Percentiles rank a stretch among this genome's conserved stretches.
Evolutionary conservation across 2,797 vertebrate genomes (phyloP).

Genomic region (Mus caroli): DNA sequence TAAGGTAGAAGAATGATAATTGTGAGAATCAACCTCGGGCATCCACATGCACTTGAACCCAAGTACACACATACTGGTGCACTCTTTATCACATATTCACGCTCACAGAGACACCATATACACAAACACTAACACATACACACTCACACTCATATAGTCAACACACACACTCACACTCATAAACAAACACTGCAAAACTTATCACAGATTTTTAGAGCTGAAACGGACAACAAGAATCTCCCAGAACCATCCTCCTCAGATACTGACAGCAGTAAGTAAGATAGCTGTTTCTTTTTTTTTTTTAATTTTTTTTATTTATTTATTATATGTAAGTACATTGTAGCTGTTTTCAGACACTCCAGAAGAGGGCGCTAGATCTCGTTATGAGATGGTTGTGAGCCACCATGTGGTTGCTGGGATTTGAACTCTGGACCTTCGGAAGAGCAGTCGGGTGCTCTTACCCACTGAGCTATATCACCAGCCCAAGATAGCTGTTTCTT

Average conservation of each 20-base stretch:
- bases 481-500: background rate
- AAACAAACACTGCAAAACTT: background rate
- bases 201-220: background rate
- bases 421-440: too few relatives aligned
- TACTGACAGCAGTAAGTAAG: background rate
- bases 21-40: background rate
- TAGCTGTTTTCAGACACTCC: too few relatives aligned
- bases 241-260: background rate
- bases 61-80: too few relatives aligned
- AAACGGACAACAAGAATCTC: background rate
- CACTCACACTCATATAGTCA: background rate
- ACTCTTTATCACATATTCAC: background rate
- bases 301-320: too few relatives aligned
- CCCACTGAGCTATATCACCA: too few relatives aligned
- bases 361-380: too few relatives aligned
- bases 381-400: too few relatives aligned
- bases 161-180: background rate
- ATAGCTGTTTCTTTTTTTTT: background rate
- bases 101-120: background rate
- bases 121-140: too few relatives aligned
- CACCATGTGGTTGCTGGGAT: too few relatives aligned
- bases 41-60: too few relatives aligned
- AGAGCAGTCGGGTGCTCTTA: too few relatives aligned
- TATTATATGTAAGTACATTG: too few relatives aligned
- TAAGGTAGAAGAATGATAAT: background rate